Base-by-base conservation (phyloP, 2,797 vertebrate genomes). In the Peromyscus melanophrys region DNA sequence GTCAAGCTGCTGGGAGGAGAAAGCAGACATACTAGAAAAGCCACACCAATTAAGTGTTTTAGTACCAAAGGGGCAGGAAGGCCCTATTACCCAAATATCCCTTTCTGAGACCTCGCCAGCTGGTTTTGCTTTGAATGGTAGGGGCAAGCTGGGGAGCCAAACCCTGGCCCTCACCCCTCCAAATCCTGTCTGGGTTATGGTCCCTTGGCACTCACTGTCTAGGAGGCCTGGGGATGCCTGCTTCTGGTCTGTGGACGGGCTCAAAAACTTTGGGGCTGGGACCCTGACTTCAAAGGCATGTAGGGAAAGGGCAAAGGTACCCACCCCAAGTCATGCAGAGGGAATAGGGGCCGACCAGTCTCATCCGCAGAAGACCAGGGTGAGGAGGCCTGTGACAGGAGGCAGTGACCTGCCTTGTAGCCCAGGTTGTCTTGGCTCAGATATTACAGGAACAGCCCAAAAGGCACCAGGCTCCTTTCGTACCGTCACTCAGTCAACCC, bases 31-130 rank as follows among this genome's bases (percentile, higher is more conserved):
- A 99, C 99, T 99, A 99, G 99, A 99, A 99, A 99, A 99, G 99
- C 99, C 98, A 98, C 99, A 98, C 99, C 99, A 98, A 99, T 99
- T 99, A 98, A 99, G 99, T 97, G 98, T 99, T 99, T 99, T 99
- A 99, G 99, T 99, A 99, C 99, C 99, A 99, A 99, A 99, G 99
- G 98, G 98, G 97, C 98, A 98, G 98, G 96, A 98, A 98, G 99
- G 99, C 99, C 99, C 99, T 99, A 99, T 99, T 99, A 99, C 99
- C 98, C 99, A 99, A 99, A 99, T 99, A 99, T 99, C 99, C 99
- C 99, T 99, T 97, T 96, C 61, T 63, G 37, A 71, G 77, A 71
- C 90, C 95, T 96, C 55, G 43, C 27, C 84, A 95, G 46, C 19
- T 37, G 71, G 94, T 90, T 94, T 55, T 85, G 69, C 43, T 55